Evolutionary conservation across 2,797 vertebrate genomes (phyloP).

Genomic region (Parotocinclus haroldoi): DNA sequence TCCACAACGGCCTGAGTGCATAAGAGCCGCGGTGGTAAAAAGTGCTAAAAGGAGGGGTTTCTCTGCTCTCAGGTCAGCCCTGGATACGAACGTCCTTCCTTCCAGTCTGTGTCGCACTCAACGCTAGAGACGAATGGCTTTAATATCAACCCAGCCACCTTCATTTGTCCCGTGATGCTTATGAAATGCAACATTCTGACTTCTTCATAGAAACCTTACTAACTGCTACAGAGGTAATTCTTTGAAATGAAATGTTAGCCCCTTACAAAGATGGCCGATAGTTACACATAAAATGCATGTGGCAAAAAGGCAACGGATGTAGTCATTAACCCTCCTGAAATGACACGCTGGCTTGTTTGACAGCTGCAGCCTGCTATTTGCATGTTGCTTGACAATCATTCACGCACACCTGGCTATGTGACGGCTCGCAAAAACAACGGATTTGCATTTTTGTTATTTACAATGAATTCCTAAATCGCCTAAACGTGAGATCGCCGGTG

Average conservation of each 20-base stretch:
- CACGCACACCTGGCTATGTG: conserved; percentile 45
- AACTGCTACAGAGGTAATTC: conserved; percentile 34
- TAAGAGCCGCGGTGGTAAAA: neutral
- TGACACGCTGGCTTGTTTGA: conserved; percentile 8
- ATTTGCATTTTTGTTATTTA: conserved; percentile 25
- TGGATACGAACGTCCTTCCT: conserved; percentile 31
- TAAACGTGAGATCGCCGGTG: conserved; percentile 16
- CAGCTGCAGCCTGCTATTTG: conserved; percentile 32
- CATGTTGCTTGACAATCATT: conserved; percentile 40
- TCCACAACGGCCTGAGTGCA: neutral
- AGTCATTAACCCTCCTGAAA: conserved; percentile 23
- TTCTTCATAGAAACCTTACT: conserved; percentile 20
- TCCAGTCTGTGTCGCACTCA: conserved; percentile 35
- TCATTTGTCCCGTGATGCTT: conserved; percentile 47
- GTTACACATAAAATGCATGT: too few species aligned
- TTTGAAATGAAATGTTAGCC: too few species aligned
- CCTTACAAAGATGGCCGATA: too few species aligned
- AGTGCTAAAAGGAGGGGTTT: neutral
- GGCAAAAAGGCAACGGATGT: too few species aligned
- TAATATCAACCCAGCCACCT: conserved; percentile 51
- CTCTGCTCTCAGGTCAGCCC: conserved; percentile 17
- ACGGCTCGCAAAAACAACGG: conserved; percentile 36
- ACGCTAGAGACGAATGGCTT: conserved; percentile 53
- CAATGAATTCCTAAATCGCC: conserved; percentile 2
- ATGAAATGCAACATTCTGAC: conserved; percentile 40